A percentile compares a stretch with the other conserved stretches of the same genome.
Conservation (phyloP, 2,888 invertebrate genomes). For the Sinhomidia bicolor region DNA sequence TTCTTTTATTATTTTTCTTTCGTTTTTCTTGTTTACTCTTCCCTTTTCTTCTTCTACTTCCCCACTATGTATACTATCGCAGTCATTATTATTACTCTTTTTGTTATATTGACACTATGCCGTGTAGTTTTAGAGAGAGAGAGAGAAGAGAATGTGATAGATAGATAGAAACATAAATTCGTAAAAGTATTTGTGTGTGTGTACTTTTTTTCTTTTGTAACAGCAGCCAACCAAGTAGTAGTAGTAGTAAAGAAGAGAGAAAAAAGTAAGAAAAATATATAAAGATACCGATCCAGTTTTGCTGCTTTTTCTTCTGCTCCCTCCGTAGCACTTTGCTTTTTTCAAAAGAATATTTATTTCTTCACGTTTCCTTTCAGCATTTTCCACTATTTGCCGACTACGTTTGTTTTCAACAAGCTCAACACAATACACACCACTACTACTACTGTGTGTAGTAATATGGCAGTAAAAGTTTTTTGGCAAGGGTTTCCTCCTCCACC, state of each 20-base stretch:
- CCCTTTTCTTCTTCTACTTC: conserved; percentile 12
- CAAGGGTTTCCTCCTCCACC: conserved; percentile 38
- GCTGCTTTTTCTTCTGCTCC: conserved; percentile 32
- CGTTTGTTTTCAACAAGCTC: background rate
- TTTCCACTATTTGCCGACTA: background rate
- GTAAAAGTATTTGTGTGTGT: no score
- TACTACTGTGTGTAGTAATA: no score
- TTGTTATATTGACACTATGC: no score
- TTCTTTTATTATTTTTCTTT: conserved; percentile 2
- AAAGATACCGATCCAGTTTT: conserved; percentile 38
- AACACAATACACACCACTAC: background rate
- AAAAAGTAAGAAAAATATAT: conserved; percentile 1
- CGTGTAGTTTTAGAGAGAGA: no score
- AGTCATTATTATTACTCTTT: no score
- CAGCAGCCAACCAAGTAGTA: background rate
- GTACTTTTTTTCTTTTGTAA: background rate
- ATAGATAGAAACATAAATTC: no score
- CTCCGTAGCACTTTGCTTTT: background rate
- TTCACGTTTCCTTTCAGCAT: conserved; percentile 45
- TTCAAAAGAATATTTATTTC: conserved; percentile 50
- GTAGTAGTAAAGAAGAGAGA: conserved; percentile 23
- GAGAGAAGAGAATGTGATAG: no score
- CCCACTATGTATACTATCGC: no score
- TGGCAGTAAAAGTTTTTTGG: conserved; percentile 54
- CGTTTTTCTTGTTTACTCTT: conserved; percentile 28